Evolutionary conservation across 2,113 vertebrate species (phyloP), one percentile per base, ranked within the genome.

Genomic region (Neoarius graeffei): DNA sequence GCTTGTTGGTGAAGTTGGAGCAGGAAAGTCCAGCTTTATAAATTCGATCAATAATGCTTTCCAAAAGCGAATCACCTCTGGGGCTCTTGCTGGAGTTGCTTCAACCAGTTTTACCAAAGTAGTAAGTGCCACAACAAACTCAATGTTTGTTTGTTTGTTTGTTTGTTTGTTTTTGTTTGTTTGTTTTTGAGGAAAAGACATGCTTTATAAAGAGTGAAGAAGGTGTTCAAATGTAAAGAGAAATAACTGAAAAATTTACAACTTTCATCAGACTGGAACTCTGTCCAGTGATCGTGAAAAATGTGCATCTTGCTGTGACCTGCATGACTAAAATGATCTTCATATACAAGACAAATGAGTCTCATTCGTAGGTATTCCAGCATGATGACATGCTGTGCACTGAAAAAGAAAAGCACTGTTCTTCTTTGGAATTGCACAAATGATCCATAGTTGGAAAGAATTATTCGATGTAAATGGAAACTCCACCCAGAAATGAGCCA

Each of bases 61-160:
- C 42, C 42, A 85, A 83, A 25, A 50, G 19, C 67, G 69, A 56
- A 89, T 89, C 52, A 15, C 25, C 35, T 11, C 59, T 54, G 60
- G 25, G 30, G 85, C 88, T 2, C 52, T 79, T 13, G 81, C 14
- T 77, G 19, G 25, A 48, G 2, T 50, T 42, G 7, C 23, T 42
- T 1, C 35, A 50, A 74, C 4, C 0, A 89, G 73, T 84, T 71
- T 83, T 19, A 84, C 88, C 50, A 35, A 77, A 86, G 25, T 0
- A 0, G 88, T 89, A 76, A 59, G 88, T 86, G 23, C 0, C 6
- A 7, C 2, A 71, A 35, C 10, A 5, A 35, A 35, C 35, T 30
- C 35, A 73, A 0, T 73, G 35, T 1, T 69, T 35, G n/a, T 71
- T 15, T 35, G 7, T 42, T 42, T 42, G 4, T 42, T 42, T 42